These are phyloP conservation scores for Aquatica leii DNA, from an alignment of 2,888 invertebrate genomes.

Conservation along the genomic window DNA sequence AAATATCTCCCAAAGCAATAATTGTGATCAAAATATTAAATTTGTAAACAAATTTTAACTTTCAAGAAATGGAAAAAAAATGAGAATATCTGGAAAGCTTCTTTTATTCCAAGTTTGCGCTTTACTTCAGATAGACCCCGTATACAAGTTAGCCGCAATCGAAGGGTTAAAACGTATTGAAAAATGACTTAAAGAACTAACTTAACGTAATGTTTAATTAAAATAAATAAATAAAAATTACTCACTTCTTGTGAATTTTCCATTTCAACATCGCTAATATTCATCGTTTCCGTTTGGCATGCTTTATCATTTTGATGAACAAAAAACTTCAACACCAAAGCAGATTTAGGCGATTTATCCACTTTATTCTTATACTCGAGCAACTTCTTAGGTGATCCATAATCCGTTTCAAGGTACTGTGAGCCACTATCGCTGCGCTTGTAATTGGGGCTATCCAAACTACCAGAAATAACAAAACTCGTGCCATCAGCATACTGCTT, in stretches of 20 bases:
- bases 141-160: too few relatives aligned
- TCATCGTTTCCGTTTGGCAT: conserved; percentile 64
- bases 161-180: too few relatives aligned
- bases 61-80: too few relatives aligned
- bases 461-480: conserved; percentile 73
- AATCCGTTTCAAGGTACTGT: conserved; percentile 65
- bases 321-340: conserved; percentile 74
- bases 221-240: too few relatives aligned
- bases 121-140: too few relatives aligned
- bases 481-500: conserved; percentile 72
- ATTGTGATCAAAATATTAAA: too few relatives aligned
- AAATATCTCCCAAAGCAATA: too few relatives aligned
- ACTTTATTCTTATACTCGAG: conserved; percentile 63
- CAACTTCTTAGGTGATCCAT: conserved; percentile 62
- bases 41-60: too few relatives aligned
- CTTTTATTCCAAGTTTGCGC: too few relatives aligned
- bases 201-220: too few relatives aligned
- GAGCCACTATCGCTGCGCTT: conserved; percentile 73
- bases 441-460: conserved; percentile 68
- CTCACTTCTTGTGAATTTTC: conserved; percentile 38
- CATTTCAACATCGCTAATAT: conserved; percentile 18
- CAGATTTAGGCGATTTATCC: conserved; percentile 52
- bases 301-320: conserved; percentile 67
- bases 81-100: too few relatives aligned
- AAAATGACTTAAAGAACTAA: too few relatives aligned